Percentiles rank a stretch among this genome's conserved stretches.
Evolutionary conservation across 2,113 vertebrate genomes (phyloP).

Genomic region (Sander vitreus): DNA sequence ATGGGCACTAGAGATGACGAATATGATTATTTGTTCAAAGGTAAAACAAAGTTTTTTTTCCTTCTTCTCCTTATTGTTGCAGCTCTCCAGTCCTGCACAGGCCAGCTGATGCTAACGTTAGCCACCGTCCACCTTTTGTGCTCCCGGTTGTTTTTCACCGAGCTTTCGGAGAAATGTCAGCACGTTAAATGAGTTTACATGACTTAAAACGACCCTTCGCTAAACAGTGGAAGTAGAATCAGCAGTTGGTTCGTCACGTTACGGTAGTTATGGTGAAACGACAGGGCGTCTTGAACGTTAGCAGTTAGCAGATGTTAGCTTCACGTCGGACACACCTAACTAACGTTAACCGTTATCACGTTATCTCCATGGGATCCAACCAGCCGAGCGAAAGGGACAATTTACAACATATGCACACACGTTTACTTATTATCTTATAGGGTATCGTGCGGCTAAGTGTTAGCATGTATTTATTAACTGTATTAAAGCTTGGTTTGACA

Average conservation of each 20-base stretch:
- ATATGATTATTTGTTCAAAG: constrained; percentile 98
- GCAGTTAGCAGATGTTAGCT: constrained; percentile 50
- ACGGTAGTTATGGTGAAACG: accelerated
- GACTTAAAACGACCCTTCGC: accelerated
- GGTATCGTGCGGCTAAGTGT: not conserved
- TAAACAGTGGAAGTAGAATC: accelerated
- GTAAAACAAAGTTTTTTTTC: constrained; percentile 75
- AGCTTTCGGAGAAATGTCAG: constrained; percentile 19
- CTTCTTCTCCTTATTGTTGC: not conserved
- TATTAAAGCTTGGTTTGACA: too few relatives aligned
- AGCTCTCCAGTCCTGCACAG: constrained; percentile 12
- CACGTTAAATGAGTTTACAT: accelerated
- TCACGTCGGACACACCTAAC: constrained; percentile 69
- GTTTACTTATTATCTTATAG: too few relatives aligned
- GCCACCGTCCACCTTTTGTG: constrained; percentile 64
- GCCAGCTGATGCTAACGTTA: constrained; percentile 53
- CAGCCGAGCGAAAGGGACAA: not conserved
- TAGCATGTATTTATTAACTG: not conserved
- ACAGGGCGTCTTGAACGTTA: constrained; percentile 2
- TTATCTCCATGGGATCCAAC: not conserved
- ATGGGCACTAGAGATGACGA: constrained; percentile 98
- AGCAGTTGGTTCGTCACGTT: accelerated
- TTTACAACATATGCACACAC: too few relatives aligned
- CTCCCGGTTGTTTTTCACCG: not conserved
- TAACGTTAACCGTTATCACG: constrained; percentile 52